Evolutionary conservation across 2,113 vertebrate genomes (phyloP).

Genomic region (Nanorana parkeri): DNA sequence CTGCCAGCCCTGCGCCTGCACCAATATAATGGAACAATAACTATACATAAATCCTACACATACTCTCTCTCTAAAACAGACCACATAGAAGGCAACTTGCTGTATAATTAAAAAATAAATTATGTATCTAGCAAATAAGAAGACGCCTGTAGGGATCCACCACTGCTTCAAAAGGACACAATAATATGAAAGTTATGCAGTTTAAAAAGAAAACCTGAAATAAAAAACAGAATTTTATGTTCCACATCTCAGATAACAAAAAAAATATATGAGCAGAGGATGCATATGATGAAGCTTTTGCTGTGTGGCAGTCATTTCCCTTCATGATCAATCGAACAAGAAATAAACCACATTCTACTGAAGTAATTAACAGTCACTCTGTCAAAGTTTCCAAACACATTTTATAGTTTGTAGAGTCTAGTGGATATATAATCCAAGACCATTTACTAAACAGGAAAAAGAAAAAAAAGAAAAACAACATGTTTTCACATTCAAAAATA

Average conservation of each 20-base stretch:
- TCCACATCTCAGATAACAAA: background rate
- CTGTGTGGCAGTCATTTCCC: background rate
- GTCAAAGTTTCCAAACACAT: too few species aligned
- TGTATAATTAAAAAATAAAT: constrained; percentile 38
- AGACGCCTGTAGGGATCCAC: background rate
- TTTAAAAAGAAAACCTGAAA: background rate
- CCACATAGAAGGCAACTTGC: constrained; percentile 3
- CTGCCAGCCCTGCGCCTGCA: constrained; percentile 4
- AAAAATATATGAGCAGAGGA: background rate
- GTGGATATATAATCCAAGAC: too few species aligned
- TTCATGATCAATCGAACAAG: background rate
- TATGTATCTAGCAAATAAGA: constrained; percentile 9
- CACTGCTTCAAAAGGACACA: background rate
- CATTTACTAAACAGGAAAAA: too few species aligned
- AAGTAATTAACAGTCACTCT: too few species aligned
- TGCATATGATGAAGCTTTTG: background rate
- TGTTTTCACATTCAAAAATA: too few species aligned
- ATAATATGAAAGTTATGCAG: background rate
- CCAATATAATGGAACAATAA: constrained; percentile 40
- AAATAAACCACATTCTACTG: background rate
- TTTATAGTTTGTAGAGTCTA: too few species aligned
- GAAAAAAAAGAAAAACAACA: too few species aligned
- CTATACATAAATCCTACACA: background rate
- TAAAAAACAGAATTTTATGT: background rate
- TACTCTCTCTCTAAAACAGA: background rate